Evolutionary conservation across 1,140 invertebrate species (phyloP).

Genomic region (Brachystomella parvula): DNA sequence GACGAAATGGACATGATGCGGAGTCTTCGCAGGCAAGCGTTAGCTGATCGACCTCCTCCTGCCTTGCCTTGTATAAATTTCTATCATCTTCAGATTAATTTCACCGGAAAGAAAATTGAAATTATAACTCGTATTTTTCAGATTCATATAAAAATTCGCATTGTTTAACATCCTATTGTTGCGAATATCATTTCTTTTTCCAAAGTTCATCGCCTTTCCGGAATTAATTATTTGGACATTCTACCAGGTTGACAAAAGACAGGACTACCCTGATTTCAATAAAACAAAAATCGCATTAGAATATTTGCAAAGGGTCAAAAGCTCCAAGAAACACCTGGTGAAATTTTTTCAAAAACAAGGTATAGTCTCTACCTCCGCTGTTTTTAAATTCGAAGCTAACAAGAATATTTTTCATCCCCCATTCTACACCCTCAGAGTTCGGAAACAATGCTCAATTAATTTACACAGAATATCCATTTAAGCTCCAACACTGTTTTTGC

Average conservation of each 20-base stretch:
- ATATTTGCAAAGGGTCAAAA: background rate
- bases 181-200: background rate
- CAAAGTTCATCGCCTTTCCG: background rate
- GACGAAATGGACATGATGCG: too few relatives aligned
- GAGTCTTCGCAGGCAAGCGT: too few relatives aligned
- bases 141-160: background rate
- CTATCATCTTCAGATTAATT: too few relatives aligned
- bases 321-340: background rate
- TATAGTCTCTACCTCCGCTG: background rate
- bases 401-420: background rate
- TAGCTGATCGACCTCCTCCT: too few relatives aligned
- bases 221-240: background rate
- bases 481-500: background rate
- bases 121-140: background rate
- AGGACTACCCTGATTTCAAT: background rate
- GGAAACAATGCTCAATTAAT: too few relatives aligned
- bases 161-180: too few relatives aligned
- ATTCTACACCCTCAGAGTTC: too few relatives aligned
- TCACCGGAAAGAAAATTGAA: background rate
- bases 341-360: background rate
- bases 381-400: background rate
- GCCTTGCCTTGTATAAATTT: too few relatives aligned
- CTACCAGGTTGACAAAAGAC: background rate
- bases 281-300: background rate
- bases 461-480: background rate